Evolutionary conservation across 2,888 invertebrate genomes (phyloP).

Genomic region (Hirtodrosophila histrioides): DNA sequence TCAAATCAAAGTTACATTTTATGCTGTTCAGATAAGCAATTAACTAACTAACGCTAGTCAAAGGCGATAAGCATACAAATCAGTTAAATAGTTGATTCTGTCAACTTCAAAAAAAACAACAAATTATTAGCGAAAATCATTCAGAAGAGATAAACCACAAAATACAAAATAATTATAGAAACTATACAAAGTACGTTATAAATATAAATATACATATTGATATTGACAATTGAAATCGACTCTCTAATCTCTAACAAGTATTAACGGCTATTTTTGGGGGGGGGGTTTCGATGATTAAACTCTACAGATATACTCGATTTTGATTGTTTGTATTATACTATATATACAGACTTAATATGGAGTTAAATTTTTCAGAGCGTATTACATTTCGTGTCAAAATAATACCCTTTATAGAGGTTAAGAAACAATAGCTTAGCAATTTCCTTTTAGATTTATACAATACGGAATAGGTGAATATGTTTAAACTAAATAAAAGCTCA

Average conservation of each 20-base stretch:
- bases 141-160: constrained; percentile 49
- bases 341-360: no score
- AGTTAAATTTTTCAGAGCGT: no score
- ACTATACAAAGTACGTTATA: constrained; percentile 61
- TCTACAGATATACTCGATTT: no score
- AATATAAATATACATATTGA: constrained; percentile 57
- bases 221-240: constrained; percentile 28
- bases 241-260: neutral
- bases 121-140: constrained; percentile 36
- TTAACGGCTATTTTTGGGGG: neutral
- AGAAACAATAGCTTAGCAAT: no score
- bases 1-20: constrained; percentile 63
- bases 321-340: no score
- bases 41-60: constrained; percentile 62
- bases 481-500: no score
- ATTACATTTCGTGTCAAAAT: no score
- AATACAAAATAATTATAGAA: constrained; percentile 64
- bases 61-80: constrained; percentile 39
- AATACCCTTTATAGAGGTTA: no score
- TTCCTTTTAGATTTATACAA: no score
- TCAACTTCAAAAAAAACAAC: constrained; percentile 13
- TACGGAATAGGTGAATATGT: no score
- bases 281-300: no score
- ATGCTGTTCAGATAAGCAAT: constrained; percentile 69
- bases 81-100: constrained; percentile 31